These are phyloP conservation scores for Chaunax sp. DNA, from an alignment of 2,797 vertebrate genomes.

Conservation along the genomic window DNA sequence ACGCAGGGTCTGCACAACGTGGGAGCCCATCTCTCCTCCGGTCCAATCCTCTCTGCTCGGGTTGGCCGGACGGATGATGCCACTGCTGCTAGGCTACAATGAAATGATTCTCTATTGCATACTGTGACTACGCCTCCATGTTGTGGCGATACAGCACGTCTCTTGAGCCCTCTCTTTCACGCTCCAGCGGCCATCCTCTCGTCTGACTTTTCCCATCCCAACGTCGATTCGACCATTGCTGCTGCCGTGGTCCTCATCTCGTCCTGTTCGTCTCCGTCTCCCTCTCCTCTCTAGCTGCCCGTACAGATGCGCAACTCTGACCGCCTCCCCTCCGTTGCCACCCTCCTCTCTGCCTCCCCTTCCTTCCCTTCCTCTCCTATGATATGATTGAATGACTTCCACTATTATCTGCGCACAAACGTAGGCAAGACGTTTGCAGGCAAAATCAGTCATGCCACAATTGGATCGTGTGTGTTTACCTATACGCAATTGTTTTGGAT, in stretches of 20 bases:
- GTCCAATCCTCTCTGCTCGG: conserved; percentile 72
- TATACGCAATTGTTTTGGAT: no score
- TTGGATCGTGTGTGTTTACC: background rate
- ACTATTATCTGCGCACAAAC: conserved; percentile 31
- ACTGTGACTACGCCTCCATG: conserved; percentile 78
- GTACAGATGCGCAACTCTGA: conserved; percentile 76
- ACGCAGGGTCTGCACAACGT: conserved; percentile 91
- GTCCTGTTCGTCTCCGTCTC: conserved; percentile 61
- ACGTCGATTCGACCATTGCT: conserved; percentile 59
- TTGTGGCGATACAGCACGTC: conserved; percentile 63
- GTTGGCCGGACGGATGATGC: conserved; percentile 71
- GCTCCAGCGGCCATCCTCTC: conserved; percentile 51
- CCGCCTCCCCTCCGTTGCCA: conserved; percentile 27
- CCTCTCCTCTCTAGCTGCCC: conserved; percentile 45
- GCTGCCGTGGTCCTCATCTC: conserved; percentile 60
- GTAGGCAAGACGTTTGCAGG: background rate
- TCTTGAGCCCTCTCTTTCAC: conserved; percentile 57
- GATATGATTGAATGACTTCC: conserved; percentile 29
- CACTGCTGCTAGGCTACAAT: conserved; percentile 77
- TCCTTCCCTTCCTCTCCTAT: conserved; percentile 38
- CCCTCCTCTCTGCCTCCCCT: conserved; percentile 31
- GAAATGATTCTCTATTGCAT: conserved; percentile 63
- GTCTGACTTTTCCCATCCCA: conserved; percentile 47
- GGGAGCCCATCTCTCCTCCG: conserved; percentile 88
- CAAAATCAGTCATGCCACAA: background rate